phyloP scores from a whole-genome alignment of 2,113 vertebrate genomes.

The Octodon degus region DNA sequence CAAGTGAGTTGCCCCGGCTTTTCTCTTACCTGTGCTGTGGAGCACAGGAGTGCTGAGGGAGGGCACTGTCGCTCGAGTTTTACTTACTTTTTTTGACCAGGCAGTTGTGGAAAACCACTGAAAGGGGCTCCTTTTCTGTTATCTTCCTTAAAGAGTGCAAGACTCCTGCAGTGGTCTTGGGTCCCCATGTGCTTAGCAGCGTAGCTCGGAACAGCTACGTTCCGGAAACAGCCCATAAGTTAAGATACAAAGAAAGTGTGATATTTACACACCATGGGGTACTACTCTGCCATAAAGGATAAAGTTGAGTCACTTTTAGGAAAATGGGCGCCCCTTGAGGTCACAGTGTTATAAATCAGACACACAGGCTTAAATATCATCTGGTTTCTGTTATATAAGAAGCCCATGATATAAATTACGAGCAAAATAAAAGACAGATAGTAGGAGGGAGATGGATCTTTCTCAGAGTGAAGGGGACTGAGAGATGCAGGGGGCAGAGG shows the following conservation, averaged over 20 bases:
- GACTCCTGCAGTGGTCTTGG: not conserved
- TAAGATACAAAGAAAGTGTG: not conserved
- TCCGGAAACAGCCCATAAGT: not conserved
- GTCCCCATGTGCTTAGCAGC: not conserved
- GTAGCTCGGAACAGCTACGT: not conserved
- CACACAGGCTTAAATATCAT: not conserved
- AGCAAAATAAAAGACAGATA: not conserved
- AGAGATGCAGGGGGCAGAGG: not conserved
- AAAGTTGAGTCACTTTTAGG: not conserved
- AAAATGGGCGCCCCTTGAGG: not conserved
- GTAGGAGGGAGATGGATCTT: not conserved
- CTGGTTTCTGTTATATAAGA: not conserved
- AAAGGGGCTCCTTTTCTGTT: not conserved
- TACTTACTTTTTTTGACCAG: not conserved
- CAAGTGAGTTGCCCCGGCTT: accelerated
- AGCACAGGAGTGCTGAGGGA: not conserved
- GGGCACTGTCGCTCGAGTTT: not conserved
- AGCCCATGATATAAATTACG: not conserved
- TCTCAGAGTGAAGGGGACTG: not conserved
- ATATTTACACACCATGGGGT: not conserved
- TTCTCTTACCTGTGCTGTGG: not conserved
- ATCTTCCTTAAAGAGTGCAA: not conserved
- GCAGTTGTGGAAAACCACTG: not conserved
- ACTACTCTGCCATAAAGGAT: not conserved
- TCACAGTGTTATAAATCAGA: not conserved